These are phyloP conservation scores for Ectobius pallidus DNA, from an alignment of 2,888 invertebrate species.

Conservation along the genomic window DNA sequence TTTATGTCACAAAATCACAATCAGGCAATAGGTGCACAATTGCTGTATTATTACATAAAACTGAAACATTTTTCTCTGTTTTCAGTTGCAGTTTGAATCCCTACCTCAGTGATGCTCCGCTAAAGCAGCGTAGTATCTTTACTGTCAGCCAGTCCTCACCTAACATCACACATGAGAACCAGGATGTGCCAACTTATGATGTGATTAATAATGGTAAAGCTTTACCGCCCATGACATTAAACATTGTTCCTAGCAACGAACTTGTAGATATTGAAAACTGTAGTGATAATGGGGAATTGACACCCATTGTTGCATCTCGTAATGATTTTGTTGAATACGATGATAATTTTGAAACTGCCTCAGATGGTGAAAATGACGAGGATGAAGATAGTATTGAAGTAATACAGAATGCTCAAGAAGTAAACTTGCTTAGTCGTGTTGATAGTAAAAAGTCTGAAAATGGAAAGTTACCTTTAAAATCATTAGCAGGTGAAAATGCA, in stretches of 20 bases:
- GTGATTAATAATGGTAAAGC: not conserved
- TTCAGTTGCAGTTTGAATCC: not conserved
- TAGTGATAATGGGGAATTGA: conserved; percentile 37
- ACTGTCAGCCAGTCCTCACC: not conserved
- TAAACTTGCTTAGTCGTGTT: not conserved
- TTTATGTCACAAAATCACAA: too few species aligned
- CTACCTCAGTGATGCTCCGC: not conserved
- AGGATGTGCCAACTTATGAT: not conserved
- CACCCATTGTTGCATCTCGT: conserved; percentile 31
- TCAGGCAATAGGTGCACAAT: too few species aligned
- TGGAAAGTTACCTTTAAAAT: not conserved
- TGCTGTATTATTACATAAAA: too few species aligned
- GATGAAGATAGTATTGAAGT: conserved; percentile 33
- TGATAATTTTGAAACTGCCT: conserved; percentile 37
- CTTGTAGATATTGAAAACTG: not conserved
- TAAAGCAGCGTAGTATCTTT: conserved; percentile 11
- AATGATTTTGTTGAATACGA: conserved; percentile 38
- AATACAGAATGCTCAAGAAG: not conserved
- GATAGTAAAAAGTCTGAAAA: not conserved
- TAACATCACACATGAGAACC: not conserved
- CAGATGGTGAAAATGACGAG: conserved; percentile 32
- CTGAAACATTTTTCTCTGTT: too few species aligned
- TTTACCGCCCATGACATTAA: conserved; percentile 22
- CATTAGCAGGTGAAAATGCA: conserved; percentile 2
- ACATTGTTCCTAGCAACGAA: not conserved